These are phyloP conservation scores for Crocidura indochinensis DNA, from an alignment of 2,797 vertebrate species.

Conservation along the genomic window DNA sequence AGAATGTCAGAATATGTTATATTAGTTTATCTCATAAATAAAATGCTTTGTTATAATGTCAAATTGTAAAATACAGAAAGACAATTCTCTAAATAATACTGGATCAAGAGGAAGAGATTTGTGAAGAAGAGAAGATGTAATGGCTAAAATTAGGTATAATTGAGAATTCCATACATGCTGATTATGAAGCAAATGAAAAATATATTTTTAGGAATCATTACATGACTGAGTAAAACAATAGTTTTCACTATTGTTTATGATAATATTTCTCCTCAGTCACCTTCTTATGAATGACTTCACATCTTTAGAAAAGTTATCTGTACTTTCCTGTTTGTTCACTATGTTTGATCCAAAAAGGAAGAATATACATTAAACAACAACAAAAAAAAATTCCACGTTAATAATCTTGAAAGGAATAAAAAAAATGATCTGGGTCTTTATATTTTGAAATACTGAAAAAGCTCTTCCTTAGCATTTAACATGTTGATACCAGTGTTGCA, in stretches of 20 bases:
- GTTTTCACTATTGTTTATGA: background rate
- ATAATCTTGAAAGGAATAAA: conserved; percentile 42
- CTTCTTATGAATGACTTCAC: background rate
- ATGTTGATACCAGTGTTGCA: too few relatives aligned
- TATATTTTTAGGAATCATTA: conserved; percentile 29
- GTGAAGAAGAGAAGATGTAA: conserved; percentile 28
- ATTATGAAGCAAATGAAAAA: conserved; percentile 26
- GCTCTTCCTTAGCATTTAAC: conserved; percentile 34
- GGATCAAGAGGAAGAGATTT: conserved; percentile 30
- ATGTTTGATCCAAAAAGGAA: conserved; percentile 21
- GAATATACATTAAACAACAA: too few relatives aligned
- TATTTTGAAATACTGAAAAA: conserved; percentile 53
- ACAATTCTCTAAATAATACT: background rate
- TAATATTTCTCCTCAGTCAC: background rate
- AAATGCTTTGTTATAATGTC: conserved; percentile 37
- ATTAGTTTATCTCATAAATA: conserved; percentile 21
- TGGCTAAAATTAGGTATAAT: background rate
- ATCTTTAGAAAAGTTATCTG: conserved; percentile 37
- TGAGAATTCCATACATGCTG: background rate
- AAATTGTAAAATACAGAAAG: conserved; percentile 5
- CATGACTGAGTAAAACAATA: conserved; percentile 1
- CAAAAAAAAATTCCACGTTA: background rate
- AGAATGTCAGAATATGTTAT: background rate
- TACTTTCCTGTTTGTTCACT: conserved; percentile 31
- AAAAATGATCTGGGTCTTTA: background rate